Base-by-base conservation (phyloP, 1,140 invertebrate species). In the Doryteuthis pealeii region DNA sequence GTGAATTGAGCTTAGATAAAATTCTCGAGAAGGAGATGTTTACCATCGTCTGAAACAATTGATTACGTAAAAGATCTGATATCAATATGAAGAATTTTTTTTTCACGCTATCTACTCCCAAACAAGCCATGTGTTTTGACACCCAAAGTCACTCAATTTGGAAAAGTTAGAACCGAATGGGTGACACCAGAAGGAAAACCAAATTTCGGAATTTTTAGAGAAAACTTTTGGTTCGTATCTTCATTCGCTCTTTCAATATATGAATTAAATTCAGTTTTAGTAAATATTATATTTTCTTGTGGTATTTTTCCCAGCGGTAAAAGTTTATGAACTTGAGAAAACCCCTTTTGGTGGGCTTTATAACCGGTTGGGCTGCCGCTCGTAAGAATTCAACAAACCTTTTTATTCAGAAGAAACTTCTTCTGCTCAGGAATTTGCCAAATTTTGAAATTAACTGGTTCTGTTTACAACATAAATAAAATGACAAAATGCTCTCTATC, bases 51-150 rank as follows among this genome's bases (percentile, higher is more conserved):
- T 62, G 26, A 62, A 28, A 14, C 28, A 54, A 70, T 72, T 62
- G 75, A 69, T 74, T 76, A 62, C 49, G 72, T 72, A 31, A 68
- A 22, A 1, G 73, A 49, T 31, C 72, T 26, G 35, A 73, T 78
- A 2, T 71, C 72, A n/a, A 0, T 84, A 89, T 78, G 74, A 85
- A n/a, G 76, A 86, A 0, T n/a, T n/a, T 89, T 90, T 77, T 89
- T 89, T 72, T 62, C 79, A n/a, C 75, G 85, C 12, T 87, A 83
- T 80, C 73, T 90, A 33, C 31, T 85, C 6, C 77, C 81, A 68
- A 90, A 90, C 79, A 82, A 75, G 73, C 87, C 88, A 5, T 90
- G 89, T 74, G 75, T 90, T 70, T 81, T 90, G 71, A 71, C 80
- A 5, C 69, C 78, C 28, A 58, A 74, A 6, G 77, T 84, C 30